A percentile compares a stretch with the other conserved stretches of the same genome.
These are phyloP conservation scores for Hoplodrina blanda DNA, from an alignment of 2,888 invertebrate species.

Conservation along the genomic window DNA sequence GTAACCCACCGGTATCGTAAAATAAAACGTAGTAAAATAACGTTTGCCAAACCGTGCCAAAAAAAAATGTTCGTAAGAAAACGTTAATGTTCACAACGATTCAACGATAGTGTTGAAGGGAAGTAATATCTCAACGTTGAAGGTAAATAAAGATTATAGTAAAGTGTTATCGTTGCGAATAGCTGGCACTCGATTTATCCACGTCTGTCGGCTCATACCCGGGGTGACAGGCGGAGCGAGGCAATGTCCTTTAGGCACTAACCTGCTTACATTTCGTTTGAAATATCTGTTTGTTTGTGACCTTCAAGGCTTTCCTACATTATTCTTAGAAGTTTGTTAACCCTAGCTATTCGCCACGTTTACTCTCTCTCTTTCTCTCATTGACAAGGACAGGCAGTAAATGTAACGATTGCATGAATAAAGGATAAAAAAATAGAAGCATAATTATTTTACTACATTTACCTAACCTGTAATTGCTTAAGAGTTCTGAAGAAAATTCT, in stretches of 20 bases:
- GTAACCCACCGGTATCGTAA: too few relatives aligned
- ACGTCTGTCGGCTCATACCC: conserved; percentile 36
- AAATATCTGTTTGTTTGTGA: conserved; percentile 18
- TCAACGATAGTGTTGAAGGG: background rate
- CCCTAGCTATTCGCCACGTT: conserved; percentile 1
- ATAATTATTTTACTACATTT: too few relatives aligned
- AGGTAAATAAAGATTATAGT: conserved; percentile 32
- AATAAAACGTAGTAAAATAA: too few relatives aligned
- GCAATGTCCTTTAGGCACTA: conserved; percentile 9
- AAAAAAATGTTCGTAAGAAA: background rate
- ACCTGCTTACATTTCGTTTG: conserved; percentile 8
- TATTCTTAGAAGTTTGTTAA: background rate
- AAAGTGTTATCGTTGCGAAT: conserved; percentile 13
- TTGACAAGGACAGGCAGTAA: background rate
- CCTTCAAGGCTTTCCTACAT: background rate
- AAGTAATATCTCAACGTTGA: conserved; percentile 13
- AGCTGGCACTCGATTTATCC: conserved; percentile 50
- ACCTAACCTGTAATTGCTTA: background rate
- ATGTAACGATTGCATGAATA: background rate
- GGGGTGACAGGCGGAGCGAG: conserved; percentile 29
- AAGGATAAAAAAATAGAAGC: background rate
- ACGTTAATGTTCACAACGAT: background rate
- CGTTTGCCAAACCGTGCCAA: too few relatives aligned
- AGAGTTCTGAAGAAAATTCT: background rate
- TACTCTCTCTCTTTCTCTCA: background rate